A percentile compares a stretch with the other conserved stretches of the same genome.
Evolutionary conservation across 2,113 vertebrate species (phyloP).

Genomic region (Megaceryle maxima): DNA sequence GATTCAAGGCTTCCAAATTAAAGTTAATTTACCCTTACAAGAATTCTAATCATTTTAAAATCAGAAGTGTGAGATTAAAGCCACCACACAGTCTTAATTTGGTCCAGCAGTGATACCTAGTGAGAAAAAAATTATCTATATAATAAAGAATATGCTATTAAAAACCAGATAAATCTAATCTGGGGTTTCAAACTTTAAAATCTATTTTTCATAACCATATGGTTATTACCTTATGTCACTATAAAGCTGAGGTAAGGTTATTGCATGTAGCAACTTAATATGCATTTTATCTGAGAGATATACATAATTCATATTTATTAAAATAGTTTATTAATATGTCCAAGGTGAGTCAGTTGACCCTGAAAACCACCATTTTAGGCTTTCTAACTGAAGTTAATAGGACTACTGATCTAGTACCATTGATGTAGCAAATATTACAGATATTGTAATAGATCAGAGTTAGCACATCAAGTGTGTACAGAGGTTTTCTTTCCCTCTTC

Average conservation of each 20-base stretch:
- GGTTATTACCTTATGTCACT: constrained; percentile 34
- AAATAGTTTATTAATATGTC: constrained; percentile 58
- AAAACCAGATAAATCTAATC: constrained; percentile 4
- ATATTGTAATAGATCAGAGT: not conserved
- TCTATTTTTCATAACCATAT: constrained; percentile 44
- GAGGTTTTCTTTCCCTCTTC: not conserved
- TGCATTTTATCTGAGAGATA: constrained; percentile 45
- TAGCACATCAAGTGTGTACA: not conserved
- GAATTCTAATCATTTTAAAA: constrained; percentile 27
- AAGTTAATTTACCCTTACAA: constrained; percentile 41
- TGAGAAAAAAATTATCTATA: not conserved
- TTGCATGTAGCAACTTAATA: constrained; percentile 45
- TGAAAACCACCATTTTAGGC: constrained; percentile 29
- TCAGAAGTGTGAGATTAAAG: constrained; percentile 19
- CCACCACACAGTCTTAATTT: not conserved
- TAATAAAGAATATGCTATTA: constrained; percentile 48
- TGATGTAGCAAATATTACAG: not conserved
- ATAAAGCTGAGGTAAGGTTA: constrained; percentile 61
- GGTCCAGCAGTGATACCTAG: not conserved
- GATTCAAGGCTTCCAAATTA: not conserved
- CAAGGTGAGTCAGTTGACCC: constrained; percentile 62
- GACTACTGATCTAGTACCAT: not conserved
- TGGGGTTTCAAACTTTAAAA: constrained; percentile 22
- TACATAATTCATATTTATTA: constrained; percentile 63
- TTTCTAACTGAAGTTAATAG: constrained; percentile 28